Percentiles rank a stretch among this genome's conserved stretches.
These are phyloP conservation scores for Scelioninae gen. 1 DNA, from an alignment of 2,888 invertebrate genomes.

Conservation along the genomic window DNA sequence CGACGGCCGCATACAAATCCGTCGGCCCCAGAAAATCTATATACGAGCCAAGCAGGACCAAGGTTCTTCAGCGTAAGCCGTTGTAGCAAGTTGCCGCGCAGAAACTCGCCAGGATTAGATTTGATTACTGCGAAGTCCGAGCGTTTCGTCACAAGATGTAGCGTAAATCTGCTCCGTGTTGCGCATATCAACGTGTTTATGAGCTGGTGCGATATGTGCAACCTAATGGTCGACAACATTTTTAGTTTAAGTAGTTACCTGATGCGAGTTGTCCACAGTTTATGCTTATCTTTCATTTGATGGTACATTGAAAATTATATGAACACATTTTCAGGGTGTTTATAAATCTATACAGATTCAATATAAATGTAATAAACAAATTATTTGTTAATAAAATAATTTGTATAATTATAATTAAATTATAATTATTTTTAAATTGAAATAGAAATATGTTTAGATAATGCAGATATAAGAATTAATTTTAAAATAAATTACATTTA, in stretches of 20 bases:
- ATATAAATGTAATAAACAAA: too few relatives aligned
- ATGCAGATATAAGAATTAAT: too few relatives aligned
- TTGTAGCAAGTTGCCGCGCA: constrained; percentile 57
- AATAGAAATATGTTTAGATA: too few relatives aligned
- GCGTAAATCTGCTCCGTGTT: constrained; percentile 60
- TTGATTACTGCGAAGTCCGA: constrained; percentile 68
- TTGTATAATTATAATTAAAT: too few relatives aligned
- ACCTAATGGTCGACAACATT: constrained; percentile 37
- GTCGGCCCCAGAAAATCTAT: constrained; percentile 63
- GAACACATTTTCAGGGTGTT: too few relatives aligned
- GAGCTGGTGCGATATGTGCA: constrained; percentile 20
- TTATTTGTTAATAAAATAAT: too few relatives aligned
- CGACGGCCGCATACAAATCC: constrained; percentile 70
- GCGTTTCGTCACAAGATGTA: constrained; percentile 65
- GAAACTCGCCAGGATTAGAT: constrained; percentile 56
- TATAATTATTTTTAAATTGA: too few relatives aligned
- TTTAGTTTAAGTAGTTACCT: constrained; percentile 40
- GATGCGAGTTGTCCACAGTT: constrained; percentile 25
- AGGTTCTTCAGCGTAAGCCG: constrained; percentile 62
- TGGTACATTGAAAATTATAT: too few relatives aligned
- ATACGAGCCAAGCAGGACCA: constrained; percentile 21
- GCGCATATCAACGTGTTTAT: constrained; percentile 62
- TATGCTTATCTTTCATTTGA: too few relatives aligned
- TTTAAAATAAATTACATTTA: too few relatives aligned
- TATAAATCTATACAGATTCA: too few relatives aligned